Conservation (phyloP, 2,888 invertebrate genomes). For the Hypomecis punctinalis region DNA sequence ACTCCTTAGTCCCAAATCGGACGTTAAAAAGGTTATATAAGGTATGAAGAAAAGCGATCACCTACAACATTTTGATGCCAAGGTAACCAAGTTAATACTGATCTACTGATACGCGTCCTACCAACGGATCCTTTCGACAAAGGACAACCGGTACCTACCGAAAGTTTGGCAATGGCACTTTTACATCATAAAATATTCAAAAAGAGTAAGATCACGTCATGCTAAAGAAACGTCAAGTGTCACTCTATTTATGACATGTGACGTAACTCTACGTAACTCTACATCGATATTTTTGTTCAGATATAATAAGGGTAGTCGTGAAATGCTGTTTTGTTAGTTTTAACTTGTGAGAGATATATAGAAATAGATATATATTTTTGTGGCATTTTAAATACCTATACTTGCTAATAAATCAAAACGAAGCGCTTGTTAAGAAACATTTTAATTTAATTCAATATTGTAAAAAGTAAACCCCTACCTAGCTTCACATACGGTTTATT, state of each 20-base stretch:
- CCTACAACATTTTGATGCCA: slow-evolving; percentile 5
- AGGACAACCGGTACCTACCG: slow-evolving; percentile 12
- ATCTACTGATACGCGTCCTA: slow-evolving; percentile 10
- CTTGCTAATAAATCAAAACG: too few relatives aligned
- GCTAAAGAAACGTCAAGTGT: slow-evolving; percentile 10
- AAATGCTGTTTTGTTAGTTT: too few relatives aligned
- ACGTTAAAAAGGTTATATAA: not conserved
- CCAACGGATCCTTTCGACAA: slow-evolving; percentile 17
- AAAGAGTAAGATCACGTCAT: slow-evolving; percentile 13
- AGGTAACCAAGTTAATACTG: slow-evolving; percentile 21
- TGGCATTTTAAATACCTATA: too few relatives aligned
- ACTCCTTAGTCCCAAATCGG: not conserved
- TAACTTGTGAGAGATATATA: too few relatives aligned
- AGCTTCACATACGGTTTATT: too few relatives aligned
- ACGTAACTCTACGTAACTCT: not conserved
- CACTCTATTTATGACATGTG: slow-evolving; percentile 9
- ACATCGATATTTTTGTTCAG: not conserved
- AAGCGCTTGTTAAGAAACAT: too few relatives aligned
- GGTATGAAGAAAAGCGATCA: not conserved
- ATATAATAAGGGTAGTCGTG: too few relatives aligned
- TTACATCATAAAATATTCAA: slow-evolving; percentile 18
- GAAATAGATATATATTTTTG: too few relatives aligned
- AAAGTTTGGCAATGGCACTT: slow-evolving; percentile 23
- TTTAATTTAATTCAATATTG: too few relatives aligned
- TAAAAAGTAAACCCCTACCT: too few relatives aligned